phyloP scores from a whole-genome alignment of 2,113 vertebrate species.

The Heloderma charlesbogerti region DNA sequence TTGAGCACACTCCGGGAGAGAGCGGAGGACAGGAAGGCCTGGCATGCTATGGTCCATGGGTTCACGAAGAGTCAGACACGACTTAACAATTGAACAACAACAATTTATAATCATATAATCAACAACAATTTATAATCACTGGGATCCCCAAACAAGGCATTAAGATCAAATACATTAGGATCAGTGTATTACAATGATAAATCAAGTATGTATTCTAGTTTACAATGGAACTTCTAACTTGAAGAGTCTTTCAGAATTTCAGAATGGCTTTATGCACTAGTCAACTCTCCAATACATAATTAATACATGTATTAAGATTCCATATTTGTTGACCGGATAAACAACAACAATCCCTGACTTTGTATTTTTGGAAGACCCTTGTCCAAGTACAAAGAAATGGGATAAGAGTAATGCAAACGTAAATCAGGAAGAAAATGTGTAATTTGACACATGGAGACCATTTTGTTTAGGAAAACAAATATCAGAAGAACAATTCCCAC shows the following conservation, averaged over 20 bases:
- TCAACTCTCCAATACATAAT: not conserved
- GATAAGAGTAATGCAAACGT: conserved; percentile 30
- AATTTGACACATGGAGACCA: conserved; percentile 31
- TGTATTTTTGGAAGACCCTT: not conserved
- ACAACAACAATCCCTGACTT: too few relatives aligned
- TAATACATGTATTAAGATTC: conserved; percentile 10
- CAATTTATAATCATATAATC: too few relatives aligned
- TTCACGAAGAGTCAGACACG: too few relatives aligned
- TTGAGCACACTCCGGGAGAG: too few relatives aligned
- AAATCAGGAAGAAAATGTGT: conserved; percentile 37
- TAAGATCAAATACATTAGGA: not conserved
- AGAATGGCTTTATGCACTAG: not conserved
- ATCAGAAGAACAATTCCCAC: conserved; percentile 12
- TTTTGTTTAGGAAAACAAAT: conserved; percentile 43
- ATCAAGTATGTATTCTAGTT: not conserved
- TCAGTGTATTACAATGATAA: not conserved
- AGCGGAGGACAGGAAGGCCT: too few relatives aligned
- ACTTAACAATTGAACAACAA: too few relatives aligned
- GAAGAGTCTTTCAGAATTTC: not conserved
- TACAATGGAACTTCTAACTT: not conserved
- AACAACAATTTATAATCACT: too few relatives aligned
- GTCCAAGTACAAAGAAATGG: not conserved
- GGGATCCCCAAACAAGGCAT: not conserved
- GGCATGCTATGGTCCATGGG: too few relatives aligned
- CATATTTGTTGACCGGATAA: too few relatives aligned